A percentile compares a stretch with the other conserved stretches of the same genome.
These are phyloP conservation scores for Sminthurinus aureus DNA, from an alignment of 2,888 invertebrate genomes.

Conservation along the genomic window DNA sequence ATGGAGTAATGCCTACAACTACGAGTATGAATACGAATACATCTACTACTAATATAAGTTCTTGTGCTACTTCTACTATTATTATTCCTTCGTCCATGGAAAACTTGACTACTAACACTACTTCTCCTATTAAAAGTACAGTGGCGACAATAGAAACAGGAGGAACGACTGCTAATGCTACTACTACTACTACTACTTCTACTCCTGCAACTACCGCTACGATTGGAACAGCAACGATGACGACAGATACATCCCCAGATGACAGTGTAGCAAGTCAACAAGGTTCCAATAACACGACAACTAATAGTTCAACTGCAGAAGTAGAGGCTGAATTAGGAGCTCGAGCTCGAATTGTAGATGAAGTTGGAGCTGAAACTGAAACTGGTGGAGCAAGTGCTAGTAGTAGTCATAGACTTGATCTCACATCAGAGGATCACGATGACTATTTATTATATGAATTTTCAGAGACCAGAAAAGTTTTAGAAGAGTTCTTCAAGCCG, in stretches of 20 bases:
- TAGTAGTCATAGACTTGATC: conserved; percentile 11
- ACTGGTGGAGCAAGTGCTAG: too few relatives aligned
- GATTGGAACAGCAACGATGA: neutral
- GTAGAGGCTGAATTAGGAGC: conserved; percentile 30
- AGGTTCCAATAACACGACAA: conserved; percentile 44
- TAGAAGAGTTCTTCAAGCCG: conserved; percentile 82
- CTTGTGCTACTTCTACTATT: neutral
- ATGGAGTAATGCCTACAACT: conserved; percentile 9
- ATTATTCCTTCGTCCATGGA: neutral
- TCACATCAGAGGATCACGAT: conserved; percentile 19
- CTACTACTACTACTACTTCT: conserved; percentile 43
- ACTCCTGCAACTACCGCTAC: neutral
- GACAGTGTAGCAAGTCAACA: conserved; percentile 49
- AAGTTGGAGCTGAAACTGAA: too few relatives aligned
- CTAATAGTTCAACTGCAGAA: conserved; percentile 41
- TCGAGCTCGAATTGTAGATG: too few relatives aligned
- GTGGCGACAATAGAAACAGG: conserved; percentile 10
- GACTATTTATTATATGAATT: conserved; percentile 76
- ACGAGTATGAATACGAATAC: neutral
- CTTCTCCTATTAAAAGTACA: neutral
- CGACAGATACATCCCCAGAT: conserved; percentile 44
- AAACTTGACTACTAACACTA: neutral
- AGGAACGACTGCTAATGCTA: conserved; percentile 45
- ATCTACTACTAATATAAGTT: neutral
- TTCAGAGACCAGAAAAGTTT: conserved; percentile 88